Base-by-base conservation (phyloP, 2,113 vertebrate species). In the Neotragus moschatus region DNA sequence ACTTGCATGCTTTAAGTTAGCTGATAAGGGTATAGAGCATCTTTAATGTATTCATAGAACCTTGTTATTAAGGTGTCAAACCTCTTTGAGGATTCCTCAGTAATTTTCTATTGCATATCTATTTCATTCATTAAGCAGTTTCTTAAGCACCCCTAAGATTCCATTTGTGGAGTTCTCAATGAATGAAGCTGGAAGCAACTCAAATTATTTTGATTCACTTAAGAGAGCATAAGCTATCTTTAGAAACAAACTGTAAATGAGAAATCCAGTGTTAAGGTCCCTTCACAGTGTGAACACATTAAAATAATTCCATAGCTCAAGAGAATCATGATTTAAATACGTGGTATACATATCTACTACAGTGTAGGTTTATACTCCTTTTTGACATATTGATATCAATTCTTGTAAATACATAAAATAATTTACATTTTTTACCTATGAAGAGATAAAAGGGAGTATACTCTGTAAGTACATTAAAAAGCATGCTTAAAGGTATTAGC, bases 81-180 rank as follows among this genome's bases (percentile, higher is more conserved):
- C 60, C 79, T 95, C 81, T 88, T 61, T 89, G 88, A 98, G 47
- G 70, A 92, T 86, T 93, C 82, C 80, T 91, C 81, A 81, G 90
- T 94, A 82, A 97, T 95, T 95, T 91, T 73, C 73, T 92, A 94
- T 95, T 95, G 79, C 80, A 82, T 85, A 98, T 84, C 88, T 96
- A 80, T 45, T 95, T 97, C 84, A 80, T 92, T 98, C 90, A 97
- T 85, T 88, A 94, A 92, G 49, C 80, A 82, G 94, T 73, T 98
- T 93, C 66, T 75, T 93, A 95, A 88, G 94, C 80, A 96, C 23
- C 49, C 39, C 75, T 36, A 85, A 66, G 45, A 88, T 88, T 36
- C n/a, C 84, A 90, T 91, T 81, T 81, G 81, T 87, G 82, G 94
- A 93, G 56, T 90, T 98, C 94, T 98, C 96, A 98, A 93, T 96